phyloP scores from a whole-genome alignment of 2,797 vertebrate genomes.

The Scarus forsteni region DNA sequence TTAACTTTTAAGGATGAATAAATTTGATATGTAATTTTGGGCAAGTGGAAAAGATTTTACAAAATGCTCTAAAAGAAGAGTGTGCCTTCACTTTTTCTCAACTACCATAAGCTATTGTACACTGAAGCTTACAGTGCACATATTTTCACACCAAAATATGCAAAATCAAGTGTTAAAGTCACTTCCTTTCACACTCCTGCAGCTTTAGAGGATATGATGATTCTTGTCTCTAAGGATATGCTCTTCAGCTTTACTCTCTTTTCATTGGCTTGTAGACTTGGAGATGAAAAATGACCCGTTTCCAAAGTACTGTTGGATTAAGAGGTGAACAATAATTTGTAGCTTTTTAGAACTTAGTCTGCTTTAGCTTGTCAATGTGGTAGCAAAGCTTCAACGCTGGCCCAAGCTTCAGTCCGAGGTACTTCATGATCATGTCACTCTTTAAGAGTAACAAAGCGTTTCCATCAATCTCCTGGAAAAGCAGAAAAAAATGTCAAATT shows the following conservation, averaged over 20 bases:
- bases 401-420: conserved; percentile 94
- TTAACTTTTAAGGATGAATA: no score
- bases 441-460: conserved; percentile 92
- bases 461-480: conserved; percentile 92
- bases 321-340: neutral
- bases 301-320: conserved; percentile 28
- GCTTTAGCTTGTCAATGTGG: conserved; percentile 97
- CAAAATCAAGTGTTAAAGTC: neutral
- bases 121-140: neutral
- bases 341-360: conserved; percentile 89
- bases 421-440: conserved; percentile 98
- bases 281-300: neutral
- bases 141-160: neutral
- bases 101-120: neutral
- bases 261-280: conserved; percentile 25
- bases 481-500: conserved; percentile 3
- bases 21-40: neutral
- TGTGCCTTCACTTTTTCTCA: no score
- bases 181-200: neutral
- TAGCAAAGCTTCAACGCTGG: conserved; percentile 94
- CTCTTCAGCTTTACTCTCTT: neutral
- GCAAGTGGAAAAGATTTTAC: neutral
- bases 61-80: no score
- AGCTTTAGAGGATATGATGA: neutral
- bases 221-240: neutral